Evolutionary conservation across 2,888 invertebrate species (phyloP).

Genomic region (Physocephala rufipes): DNA sequence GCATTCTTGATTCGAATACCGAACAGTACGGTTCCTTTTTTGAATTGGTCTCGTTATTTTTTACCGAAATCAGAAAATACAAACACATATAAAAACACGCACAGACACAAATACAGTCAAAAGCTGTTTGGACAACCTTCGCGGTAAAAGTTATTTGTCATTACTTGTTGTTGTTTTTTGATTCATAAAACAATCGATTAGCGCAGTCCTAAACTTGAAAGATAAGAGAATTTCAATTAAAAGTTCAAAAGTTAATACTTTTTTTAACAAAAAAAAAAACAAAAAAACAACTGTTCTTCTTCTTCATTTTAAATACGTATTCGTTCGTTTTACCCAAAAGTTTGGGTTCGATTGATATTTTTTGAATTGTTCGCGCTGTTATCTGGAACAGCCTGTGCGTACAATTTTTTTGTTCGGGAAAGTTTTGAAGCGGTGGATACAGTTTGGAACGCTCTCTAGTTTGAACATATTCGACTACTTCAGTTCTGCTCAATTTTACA

Average conservation of each 20-base stretch:
- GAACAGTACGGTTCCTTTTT: slow-evolving; percentile 62
- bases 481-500: not conserved
- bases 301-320: not conserved
- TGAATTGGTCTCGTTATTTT: slow-evolving; percentile 26
- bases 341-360: not conserved
- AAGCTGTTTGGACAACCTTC: too few species aligned
- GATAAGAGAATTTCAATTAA: too few species aligned
- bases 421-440: slow-evolving; percentile 49
- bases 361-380: too few species aligned
- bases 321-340: not conserved
- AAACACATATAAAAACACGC: slow-evolving; percentile 11
- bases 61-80: slow-evolving; percentile 22
- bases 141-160: too few species aligned
- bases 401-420: slow-evolving; percentile 51
- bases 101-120: too few species aligned
- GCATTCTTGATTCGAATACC: slow-evolving; percentile 66
- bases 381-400: slow-evolving; percentile 32
- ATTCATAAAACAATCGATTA: too few species aligned
- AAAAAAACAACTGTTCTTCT: too few species aligned
- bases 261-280: too few species aligned
- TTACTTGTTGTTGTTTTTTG: too few species aligned
- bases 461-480: slow-evolving; percentile 16
- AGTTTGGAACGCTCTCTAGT: slow-evolving; percentile 44
- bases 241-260: not conserved
- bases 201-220: slow-evolving; percentile 13